These are phyloP conservation scores for Parotia lawesii DNA, from an alignment of 2,113 vertebrate genomes.

Conservation along the genomic window DNA sequence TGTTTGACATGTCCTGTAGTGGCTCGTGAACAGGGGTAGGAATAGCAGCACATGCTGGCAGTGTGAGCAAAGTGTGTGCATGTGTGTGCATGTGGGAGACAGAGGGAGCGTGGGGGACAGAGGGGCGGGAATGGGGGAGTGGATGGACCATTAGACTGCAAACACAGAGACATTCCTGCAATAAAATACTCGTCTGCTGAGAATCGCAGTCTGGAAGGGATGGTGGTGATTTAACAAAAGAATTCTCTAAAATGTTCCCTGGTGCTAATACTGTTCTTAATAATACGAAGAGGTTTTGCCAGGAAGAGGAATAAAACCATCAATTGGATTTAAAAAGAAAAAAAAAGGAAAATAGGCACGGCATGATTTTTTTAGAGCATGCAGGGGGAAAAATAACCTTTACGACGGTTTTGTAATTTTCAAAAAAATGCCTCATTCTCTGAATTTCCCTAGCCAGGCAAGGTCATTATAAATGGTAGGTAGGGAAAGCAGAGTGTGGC, in stretches of 20 bases:
- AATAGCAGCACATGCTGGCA: constrained; percentile 9
- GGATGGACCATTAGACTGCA: constrained; percentile 1
- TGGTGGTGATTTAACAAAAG: constrained; percentile 35
- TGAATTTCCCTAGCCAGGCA: background rate
- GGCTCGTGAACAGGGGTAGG: constrained; percentile 3
- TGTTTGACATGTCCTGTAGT: constrained; percentile 11
- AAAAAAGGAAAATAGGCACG: background rate
- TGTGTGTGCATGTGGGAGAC: background rate
- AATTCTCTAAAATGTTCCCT: constrained; percentile 11
- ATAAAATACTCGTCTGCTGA: constrained; percentile 32
- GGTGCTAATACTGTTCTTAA: constrained; percentile 25
- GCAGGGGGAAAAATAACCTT: background rate
- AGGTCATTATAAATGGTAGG: constrained; percentile 22
- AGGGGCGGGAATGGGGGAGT: background rate
- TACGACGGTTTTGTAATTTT: background rate
- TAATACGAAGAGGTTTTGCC: background rate
- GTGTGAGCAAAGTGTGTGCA: background rate
- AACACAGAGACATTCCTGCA: constrained; percentile 11
- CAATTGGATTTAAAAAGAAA: background rate
- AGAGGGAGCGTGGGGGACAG: background rate
- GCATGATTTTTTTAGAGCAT: background rate
- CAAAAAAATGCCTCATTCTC: background rate
- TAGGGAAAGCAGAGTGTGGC: constrained; percentile 31
- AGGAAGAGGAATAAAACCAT: background rate
- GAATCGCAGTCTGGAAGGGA: background rate